Conservation (phyloP, 2,113 vertebrate species). For the Picathartes gymnocephalus region DNA sequence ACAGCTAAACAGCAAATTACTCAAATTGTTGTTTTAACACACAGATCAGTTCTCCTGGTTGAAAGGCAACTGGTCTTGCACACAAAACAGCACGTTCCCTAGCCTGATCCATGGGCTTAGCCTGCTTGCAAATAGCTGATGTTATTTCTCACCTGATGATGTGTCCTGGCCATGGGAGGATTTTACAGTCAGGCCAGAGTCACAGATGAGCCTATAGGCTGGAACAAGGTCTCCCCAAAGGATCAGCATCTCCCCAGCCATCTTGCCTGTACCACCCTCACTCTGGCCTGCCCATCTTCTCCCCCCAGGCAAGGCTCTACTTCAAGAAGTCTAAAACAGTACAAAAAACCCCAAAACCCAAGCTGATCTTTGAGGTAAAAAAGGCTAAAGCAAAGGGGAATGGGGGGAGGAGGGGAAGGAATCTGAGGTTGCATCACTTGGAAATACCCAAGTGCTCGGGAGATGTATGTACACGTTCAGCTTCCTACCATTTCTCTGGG, state of each 20-base stretch:
- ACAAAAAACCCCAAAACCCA: background rate
- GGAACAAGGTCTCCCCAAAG: background rate
- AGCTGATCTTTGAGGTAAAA: slow-evolving; percentile 4
- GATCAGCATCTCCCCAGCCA: background rate
- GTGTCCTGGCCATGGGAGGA: background rate
- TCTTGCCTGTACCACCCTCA: background rate
- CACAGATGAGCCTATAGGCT: background rate
- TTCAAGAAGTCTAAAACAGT: background rate
- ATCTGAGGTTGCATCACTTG: slow-evolving; percentile 52
- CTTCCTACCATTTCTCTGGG: background rate
- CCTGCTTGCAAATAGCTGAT: background rate
- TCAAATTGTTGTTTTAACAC: background rate
- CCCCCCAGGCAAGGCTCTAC: background rate
- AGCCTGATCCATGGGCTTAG: background rate
- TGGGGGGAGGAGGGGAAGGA: background rate
- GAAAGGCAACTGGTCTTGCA: background rate
- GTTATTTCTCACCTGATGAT: background rate
- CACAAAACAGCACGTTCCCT: background rate
- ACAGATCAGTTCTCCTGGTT: accelerated
- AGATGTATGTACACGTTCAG: slow-evolving; percentile 48
- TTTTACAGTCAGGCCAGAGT: background rate
- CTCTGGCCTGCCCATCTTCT: background rate
- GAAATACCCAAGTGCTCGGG: slow-evolving; percentile 20
- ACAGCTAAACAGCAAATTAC: background rate
- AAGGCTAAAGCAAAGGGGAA: slow-evolving; percentile 1